phyloP scores from a whole-genome alignment of 1,140 invertebrate species.

The Lethrus apterus region DNA sequence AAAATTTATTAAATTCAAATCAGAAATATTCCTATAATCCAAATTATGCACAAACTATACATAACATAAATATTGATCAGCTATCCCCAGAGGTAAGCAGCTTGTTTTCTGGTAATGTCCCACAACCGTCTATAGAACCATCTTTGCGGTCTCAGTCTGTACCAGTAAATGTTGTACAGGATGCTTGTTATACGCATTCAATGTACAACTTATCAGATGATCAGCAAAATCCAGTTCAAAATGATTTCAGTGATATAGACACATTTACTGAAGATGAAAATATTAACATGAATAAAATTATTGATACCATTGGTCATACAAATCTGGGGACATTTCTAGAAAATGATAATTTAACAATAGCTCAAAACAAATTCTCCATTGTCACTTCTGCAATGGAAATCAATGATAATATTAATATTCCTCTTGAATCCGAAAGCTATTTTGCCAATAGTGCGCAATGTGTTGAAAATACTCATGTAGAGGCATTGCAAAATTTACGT shows the following conservation, averaged over 20 bases:
- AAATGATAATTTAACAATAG: neutral
- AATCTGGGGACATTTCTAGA: conserved; percentile 3
- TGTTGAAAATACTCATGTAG: neutral
- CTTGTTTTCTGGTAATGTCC: conserved; percentile 45
- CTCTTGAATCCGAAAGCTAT: conserved; percentile 39
- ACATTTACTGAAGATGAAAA: conserved; percentile 46
- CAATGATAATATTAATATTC: conserved; percentile 42
- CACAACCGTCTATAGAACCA: conserved; percentile 13
- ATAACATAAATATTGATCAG: conserved; percentile 34
- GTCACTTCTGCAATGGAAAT: too few species aligned
- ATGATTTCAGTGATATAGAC: conserved; percentile 61
- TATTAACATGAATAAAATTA: conserved; percentile 46
- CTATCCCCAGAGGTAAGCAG: conserved; percentile 46
- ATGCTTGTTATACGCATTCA: conserved; percentile 9
- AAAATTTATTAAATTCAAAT: conserved; percentile 32
- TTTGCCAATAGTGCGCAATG: conserved; percentile 35
- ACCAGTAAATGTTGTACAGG: conserved; percentile 51
- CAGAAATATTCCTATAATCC: conserved; percentile 35
- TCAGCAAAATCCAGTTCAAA: conserved; percentile 38
- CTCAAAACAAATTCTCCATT: conserved; percentile 37
- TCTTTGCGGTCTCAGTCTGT: conserved; percentile 62
- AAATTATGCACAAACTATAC: conserved; percentile 36
- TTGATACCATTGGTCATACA: conserved; percentile 41
- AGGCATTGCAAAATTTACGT: conserved; percentile 1
- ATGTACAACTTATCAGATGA: conserved; percentile 4